phyloP scores from a whole-genome alignment of 2,113 vertebrate species.

The Shinisaurus crocodilurus region DNA sequence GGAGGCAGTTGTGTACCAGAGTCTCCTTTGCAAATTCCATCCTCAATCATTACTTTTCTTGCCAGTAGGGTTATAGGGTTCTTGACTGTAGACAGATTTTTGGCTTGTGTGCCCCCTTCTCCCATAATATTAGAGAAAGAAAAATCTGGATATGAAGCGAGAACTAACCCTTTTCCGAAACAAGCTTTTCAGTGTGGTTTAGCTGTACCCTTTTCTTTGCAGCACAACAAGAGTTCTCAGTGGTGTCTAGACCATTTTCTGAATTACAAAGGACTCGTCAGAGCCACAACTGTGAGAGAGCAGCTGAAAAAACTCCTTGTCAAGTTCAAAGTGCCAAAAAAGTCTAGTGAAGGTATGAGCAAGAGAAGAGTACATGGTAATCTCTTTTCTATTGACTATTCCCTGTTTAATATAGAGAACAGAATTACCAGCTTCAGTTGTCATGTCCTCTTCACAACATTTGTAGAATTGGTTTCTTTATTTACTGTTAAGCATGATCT shows the following conservation, averaged over 20 bases:
- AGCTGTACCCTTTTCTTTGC: slow-evolving; percentile 22
- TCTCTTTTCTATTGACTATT: not conserved
- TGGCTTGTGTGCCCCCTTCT: not conserved
- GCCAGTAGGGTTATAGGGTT: not conserved
- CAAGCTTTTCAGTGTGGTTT: slow-evolving; percentile 21
- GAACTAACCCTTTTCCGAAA: not conserved
- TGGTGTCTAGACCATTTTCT: slow-evolving; percentile 98
- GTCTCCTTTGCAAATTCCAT: not conserved
- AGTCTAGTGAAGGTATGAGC: slow-evolving; percentile 91
- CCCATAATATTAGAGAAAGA: not conserved
- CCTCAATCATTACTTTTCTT: not conserved
- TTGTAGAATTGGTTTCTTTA: not conserved
- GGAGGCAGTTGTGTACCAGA: too few species aligned
- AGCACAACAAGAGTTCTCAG: slow-evolving; percentile 97
- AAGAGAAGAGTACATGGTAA: not conserved
- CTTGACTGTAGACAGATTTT: not conserved
- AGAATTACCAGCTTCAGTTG: not conserved
- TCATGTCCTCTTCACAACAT: not conserved
- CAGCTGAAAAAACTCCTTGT: slow-evolving; percentile 94
- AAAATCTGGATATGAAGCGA: not conserved
- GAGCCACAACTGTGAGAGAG: slow-evolving; percentile 91
- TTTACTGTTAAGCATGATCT: not conserved
- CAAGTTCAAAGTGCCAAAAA: slow-evolving; percentile 95
- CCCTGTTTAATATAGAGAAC: not conserved
- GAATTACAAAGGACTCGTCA: slow-evolving; percentile 95